Evolutionary conservation across 2,888 invertebrate genomes (phyloP).

Genomic region (Octonoba sinensis): DNA sequence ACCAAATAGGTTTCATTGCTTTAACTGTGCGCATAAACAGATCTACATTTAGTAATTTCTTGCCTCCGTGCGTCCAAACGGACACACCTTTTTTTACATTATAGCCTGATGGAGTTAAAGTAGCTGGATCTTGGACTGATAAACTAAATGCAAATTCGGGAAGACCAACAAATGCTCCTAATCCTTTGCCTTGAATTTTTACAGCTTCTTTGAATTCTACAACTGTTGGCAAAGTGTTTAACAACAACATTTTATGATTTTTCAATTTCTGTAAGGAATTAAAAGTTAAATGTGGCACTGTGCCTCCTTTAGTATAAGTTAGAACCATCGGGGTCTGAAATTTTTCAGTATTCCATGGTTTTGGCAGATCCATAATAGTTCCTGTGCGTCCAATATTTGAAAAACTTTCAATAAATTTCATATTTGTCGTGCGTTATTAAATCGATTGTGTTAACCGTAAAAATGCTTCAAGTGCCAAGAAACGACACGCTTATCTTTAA

Average conservation of each 20-base stretch:
- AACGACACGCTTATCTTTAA: too few species aligned
- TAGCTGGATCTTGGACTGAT: slow-evolving; percentile 81
- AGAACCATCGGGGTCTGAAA: slow-evolving; percentile 83
- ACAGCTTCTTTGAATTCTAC: slow-evolving; percentile 78
- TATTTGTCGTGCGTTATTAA: neutral
- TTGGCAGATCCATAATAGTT: slow-evolving; percentile 27
- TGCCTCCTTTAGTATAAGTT: slow-evolving; percentile 85
- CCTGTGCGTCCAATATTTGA: slow-evolving; percentile 38
- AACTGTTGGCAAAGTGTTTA: slow-evolving; percentile 81
- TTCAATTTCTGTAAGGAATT: slow-evolving; percentile 68
- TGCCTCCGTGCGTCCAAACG: slow-evolving; percentile 84
- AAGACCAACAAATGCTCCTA: slow-evolving; percentile 81
- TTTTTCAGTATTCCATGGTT: slow-evolving; percentile 19
- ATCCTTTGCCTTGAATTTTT: slow-evolving; percentile 77
- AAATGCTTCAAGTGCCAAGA: too few species aligned
- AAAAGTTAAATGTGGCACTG: slow-evolving; percentile 81
- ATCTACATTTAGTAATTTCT: slow-evolving; percentile 77
- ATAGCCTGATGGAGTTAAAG: slow-evolving; percentile 78
- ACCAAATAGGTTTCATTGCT: slow-evolving; percentile 83
- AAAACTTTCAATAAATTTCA: slow-evolving; percentile 54
- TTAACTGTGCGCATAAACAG: slow-evolving; percentile 84
- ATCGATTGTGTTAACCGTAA: too few species aligned
- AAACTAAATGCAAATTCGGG: slow-evolving; percentile 74
- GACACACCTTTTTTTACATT: slow-evolving; percentile 81
- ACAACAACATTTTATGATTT: slow-evolving; percentile 76